Evolutionary conservation across 2,113 vertebrate genomes (phyloP), one percentile per base, ranked within the genome.

Genomic region (Syrrhaptes paradoxus): DNA sequence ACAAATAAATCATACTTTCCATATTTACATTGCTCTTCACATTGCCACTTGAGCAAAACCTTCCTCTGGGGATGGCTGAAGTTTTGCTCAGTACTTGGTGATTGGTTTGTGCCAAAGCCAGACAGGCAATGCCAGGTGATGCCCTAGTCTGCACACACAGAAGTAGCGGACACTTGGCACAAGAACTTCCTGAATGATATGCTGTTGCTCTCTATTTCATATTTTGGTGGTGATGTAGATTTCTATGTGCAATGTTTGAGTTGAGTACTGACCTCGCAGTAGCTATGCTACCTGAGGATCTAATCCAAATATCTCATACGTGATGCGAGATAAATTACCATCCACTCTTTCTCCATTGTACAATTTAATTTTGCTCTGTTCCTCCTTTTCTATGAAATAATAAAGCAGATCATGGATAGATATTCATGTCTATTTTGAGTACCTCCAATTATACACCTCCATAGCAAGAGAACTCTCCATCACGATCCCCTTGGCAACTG

Each of bases 401-500:
- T 59, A 78, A 57, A 58, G 21, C 41, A 90, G 90, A 68, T 91
- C 49, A 77, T 75, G 29, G 70, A 63, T 84, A 90, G 72, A 10
- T 13, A 68, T 94, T 85, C 34, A 10, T 74, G 57, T 93, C 38
- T 95, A 15, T 97, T 97, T 61, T 71, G 49, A 95, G 89, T 36
- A 90, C 65, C 52, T 93, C 68, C 43, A 88, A 80, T 96, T 94
- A 54, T 84, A 95, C 61, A 89, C 46, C 49, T 90, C 17, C 61
- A 80, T 62, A 83, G 62, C 13, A 71, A 79, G 58, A 62, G 54
- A 82, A 31, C 9, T 93, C 38, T 87, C 41, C 54, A 88, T 71
- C 80, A 91, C 10, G 18, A 61, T 96, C 31, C 38, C 67, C 90
- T 83, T 96, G 67, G 84, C 93, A 95, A 92, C 85, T 80, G 54